Percentiles rank a stretch among this genome's conserved stretches.
Evolutionary conservation across 2,113 vertebrate genomes (phyloP).

Genomic region (Nansenia antarctica): DNA sequence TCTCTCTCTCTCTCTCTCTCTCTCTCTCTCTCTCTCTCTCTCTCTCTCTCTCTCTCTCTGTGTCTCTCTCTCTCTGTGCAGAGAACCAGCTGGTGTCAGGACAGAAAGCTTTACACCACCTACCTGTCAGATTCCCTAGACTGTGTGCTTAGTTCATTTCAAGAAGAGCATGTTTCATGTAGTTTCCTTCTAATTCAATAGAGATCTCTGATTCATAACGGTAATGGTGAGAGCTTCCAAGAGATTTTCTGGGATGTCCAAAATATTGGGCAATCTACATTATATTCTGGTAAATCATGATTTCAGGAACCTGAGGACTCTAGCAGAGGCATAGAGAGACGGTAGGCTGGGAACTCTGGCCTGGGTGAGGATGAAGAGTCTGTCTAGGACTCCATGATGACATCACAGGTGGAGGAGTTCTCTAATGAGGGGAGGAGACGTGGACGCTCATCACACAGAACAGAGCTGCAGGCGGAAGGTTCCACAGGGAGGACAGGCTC

Average conservation of each 20-base stretch:
- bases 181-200: not conserved
- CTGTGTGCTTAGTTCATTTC: not conserved
- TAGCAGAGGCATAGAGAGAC: not conserved
- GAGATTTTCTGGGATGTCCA: not conserved
- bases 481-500: not conserved
- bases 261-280: not conserved
- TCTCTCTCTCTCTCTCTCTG: not conserved
- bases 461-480: not conserved
- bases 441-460: not conserved
- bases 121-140: not conserved
- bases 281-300: not conserved
- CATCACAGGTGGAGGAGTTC: not conserved
- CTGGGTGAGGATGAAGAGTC: not conserved
- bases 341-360: not conserved
- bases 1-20: not conserved
- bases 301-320: too few relatives aligned
- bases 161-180: not conserved
- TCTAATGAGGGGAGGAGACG: not conserved
- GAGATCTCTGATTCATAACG: too few relatives aligned
- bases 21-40: not conserved
- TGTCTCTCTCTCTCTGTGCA: not conserved
- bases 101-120: not conserved
- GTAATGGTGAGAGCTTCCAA: too few relatives aligned
- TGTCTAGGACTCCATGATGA: not conserved
- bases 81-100: not conserved